Percentiles rank a stretch among this genome's conserved stretches.
Conservation (phyloP, 2,113 vertebrate species). For the Microcebus griseorufus region DNA sequence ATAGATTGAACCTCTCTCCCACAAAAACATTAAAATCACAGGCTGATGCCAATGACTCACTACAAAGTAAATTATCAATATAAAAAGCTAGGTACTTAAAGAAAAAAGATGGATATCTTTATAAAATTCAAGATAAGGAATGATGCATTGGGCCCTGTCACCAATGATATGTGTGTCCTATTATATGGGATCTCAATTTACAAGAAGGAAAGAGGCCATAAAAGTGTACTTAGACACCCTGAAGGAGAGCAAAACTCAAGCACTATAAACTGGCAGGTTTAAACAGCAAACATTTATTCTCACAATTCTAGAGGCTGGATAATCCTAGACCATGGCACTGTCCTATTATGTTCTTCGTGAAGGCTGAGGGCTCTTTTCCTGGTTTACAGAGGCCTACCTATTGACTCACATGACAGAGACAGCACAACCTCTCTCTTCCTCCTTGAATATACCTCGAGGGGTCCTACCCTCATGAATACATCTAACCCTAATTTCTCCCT, state of each 20-base stretch:
- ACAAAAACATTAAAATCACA: neutral
- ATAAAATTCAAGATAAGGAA: neutral
- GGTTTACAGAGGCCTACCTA: neutral
- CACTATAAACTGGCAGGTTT: neutral
- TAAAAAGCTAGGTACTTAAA: neutral
- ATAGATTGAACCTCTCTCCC: neutral
- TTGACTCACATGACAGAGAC: neutral
- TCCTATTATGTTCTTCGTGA: fast-evolving
- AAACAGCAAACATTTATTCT: neutral
- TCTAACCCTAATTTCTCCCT: neutral
- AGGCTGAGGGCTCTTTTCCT: neutral
- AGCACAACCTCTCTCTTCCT: neutral
- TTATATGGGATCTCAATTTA: neutral
- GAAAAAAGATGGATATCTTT: neutral
- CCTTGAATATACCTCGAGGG: neutral
- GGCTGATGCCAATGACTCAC: neutral
- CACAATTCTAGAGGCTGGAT: neutral
- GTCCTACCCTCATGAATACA: neutral
- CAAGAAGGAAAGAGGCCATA: neutral
- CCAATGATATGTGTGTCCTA: neutral
- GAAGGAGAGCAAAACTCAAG: neutral
- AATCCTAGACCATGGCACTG: neutral
- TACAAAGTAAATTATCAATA: neutral
- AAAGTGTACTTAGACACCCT: neutral
- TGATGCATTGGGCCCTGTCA: neutral